Evolutionary conservation across 2,797 vertebrate genomes (phyloP).

Genomic region (Oryzias sinensis): DNA sequence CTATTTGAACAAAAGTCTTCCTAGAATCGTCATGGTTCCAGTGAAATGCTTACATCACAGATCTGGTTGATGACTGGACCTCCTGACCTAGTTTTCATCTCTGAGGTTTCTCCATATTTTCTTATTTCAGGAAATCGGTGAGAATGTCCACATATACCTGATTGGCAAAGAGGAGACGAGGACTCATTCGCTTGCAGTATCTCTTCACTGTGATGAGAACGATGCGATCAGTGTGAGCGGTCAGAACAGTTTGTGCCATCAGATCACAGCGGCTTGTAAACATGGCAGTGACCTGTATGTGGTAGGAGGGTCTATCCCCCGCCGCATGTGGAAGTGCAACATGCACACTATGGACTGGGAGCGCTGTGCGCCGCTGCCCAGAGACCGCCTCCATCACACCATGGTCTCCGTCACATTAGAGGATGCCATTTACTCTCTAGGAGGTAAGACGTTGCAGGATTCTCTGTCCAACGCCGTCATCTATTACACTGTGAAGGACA

Average conservation of each 20-base stretch:
- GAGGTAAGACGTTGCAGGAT: conserved; percentile 95
- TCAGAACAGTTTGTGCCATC: conserved; percentile 97
- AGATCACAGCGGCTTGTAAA: conserved; percentile 98
- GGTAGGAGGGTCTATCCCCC: conserved; percentile 95
- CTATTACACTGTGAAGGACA: conserved; percentile 94
- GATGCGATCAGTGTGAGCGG: conserved; percentile 93
- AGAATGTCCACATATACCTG: conserved; percentile 97
- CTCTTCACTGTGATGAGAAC: conserved; percentile 93
- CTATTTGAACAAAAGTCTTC: too few relatives aligned
- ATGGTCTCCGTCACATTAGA: conserved; percentile 90
- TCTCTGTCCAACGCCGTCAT: conserved; percentile 94
- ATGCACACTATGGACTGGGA: conserved; percentile 99
- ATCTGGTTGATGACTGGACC: too few relatives aligned
- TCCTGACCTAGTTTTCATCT: not conserved
- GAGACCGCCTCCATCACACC: conserved; percentile 96
- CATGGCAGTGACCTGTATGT: conserved; percentile 94
- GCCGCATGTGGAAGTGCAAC: conserved; percentile 99
- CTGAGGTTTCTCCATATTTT: not conserved
- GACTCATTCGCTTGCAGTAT: conserved; percentile 94
- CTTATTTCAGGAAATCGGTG: conserved; percentile 88
- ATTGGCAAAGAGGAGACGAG: conserved; percentile 96
- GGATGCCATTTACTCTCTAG: conserved; percentile 94
- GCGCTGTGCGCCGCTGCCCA: conserved; percentile 92
- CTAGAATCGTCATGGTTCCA: not conserved
- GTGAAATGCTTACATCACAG: not conserved